A percentile compares a stretch with the other conserved stretches of the same genome.
phyloP scores from a whole-genome alignment of 2,113 vertebrate species.

The Eupsittula cactorum region DNA sequence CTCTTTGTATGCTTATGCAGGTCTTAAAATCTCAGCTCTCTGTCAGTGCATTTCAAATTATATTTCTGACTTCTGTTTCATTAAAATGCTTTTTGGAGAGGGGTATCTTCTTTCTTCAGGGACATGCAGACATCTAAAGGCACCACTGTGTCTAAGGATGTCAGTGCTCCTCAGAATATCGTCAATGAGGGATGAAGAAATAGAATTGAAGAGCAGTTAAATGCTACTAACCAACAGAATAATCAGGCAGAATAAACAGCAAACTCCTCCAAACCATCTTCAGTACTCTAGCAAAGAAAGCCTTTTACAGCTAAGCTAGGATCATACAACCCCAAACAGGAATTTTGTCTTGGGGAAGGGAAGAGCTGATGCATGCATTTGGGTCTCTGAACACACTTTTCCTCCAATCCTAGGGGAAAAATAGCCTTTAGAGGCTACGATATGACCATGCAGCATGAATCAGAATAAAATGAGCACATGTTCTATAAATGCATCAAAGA shows the following conservation, averaged over 20 bases:
- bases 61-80: neutral
- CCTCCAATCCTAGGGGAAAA: neutral
- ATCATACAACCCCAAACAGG: neutral
- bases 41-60: neutral
- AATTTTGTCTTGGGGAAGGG: neutral
- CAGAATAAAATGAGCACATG: conserved; percentile 26
- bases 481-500: conserved; percentile 39
- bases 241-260: conserved; percentile 9
- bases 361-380: conserved; percentile 1
- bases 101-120: neutral
- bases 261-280: neutral
- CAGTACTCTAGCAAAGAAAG: neutral
- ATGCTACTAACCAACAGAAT: neutral
- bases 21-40: neutral
- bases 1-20: neutral
- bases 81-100: neutral
- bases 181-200: neutral
- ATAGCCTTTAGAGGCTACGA: neutral
- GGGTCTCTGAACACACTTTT: neutral
- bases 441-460: conserved; percentile 9
- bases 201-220: neutral
- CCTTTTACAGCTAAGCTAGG: neutral
- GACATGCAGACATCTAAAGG: neutral
- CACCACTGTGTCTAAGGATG: neutral
- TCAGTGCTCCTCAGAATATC: neutral